phyloP scores from a whole-genome alignment of 1,140 invertebrate species.

The Hetaerina americana region DNA sequence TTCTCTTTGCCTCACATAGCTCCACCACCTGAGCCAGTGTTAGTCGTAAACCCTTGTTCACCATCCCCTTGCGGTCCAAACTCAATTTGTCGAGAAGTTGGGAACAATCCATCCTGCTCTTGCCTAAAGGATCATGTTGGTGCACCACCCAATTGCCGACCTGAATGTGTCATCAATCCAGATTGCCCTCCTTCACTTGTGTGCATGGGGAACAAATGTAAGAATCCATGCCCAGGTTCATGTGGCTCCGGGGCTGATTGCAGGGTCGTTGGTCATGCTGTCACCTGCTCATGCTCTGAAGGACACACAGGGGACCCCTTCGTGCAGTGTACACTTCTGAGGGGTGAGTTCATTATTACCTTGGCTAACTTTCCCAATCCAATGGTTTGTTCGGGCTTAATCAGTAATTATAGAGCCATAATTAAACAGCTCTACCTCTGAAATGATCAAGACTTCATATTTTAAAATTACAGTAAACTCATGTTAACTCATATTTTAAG shows the following conservation, averaged over 20 bases:
- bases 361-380: background rate
- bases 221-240: constrained; percentile 60
- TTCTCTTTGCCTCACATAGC: constrained; percentile 9
- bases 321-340: constrained; percentile 36
- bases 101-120: constrained; percentile 50
- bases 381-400: constrained; percentile 2
- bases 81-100: constrained; percentile 45
- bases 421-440: no score
- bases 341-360: constrained; percentile 20
- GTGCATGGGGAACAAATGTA: constrained; percentile 61
- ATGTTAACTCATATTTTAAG: background rate
- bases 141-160: constrained; percentile 55
- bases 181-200: constrained; percentile 58
- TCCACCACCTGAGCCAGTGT: constrained; percentile 26
- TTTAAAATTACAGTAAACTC: no score
- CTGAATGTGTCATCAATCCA: constrained; percentile 62
- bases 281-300: constrained; percentile 55
- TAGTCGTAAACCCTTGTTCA: constrained; percentile 43
- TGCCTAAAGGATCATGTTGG: constrained; percentile 57
- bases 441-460: no score
- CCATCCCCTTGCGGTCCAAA: constrained; percentile 71
- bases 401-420: no score
- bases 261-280: constrained; percentile 57
- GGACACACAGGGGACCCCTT: constrained; percentile 68
- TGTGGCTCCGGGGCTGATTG: constrained; percentile 67